phyloP scores from a whole-genome alignment of 2,888 invertebrate genomes.

The Scaptomyza polygonia region DNA sequence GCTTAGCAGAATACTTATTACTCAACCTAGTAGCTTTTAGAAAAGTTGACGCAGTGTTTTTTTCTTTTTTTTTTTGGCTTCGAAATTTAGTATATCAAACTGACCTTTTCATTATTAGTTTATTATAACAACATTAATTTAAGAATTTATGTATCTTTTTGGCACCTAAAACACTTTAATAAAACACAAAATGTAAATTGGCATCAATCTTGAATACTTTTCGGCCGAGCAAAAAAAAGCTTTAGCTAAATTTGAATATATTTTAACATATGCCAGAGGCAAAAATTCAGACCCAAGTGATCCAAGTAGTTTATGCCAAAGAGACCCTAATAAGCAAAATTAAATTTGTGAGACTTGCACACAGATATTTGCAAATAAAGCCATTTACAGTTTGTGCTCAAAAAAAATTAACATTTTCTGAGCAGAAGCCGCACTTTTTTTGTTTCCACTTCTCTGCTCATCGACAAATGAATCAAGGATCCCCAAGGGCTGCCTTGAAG shows the following conservation, averaged over 20 bases:
- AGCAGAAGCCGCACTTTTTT: constrained; percentile 26
- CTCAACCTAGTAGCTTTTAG: not conserved
- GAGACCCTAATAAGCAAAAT: constrained; percentile 51
- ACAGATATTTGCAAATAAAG: constrained; percentile 51
- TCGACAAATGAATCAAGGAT: constrained; percentile 37
- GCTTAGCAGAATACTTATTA: constrained; percentile 39
- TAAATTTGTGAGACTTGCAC: constrained; percentile 29
- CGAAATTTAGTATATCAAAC: too few relatives aligned
- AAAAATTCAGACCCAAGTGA: not conserved
- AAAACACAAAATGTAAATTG: constrained; percentile 11
- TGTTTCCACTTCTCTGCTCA: constrained; percentile 30
- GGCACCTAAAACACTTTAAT: constrained; percentile 13
- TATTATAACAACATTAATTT: too few relatives aligned
- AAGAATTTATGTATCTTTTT: constrained; percentile 8
- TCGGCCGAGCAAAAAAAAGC: constrained; percentile 1
- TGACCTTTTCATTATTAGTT: too few relatives aligned
- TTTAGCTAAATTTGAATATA: constrained; percentile 30
- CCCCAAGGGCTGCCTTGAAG: too few relatives aligned
- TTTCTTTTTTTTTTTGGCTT: too few relatives aligned
- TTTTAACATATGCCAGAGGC: constrained; percentile 48
- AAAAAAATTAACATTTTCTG: constrained; percentile 58
- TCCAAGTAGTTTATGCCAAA: not conserved
- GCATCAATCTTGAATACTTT: constrained; percentile 1
- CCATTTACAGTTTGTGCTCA: constrained; percentile 31
- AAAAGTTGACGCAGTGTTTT: constrained; percentile 4